Evolutionary conservation across 2,113 vertebrate species (phyloP), one percentile per base, ranked within the genome.

Genomic region (Uropsilus gracilis): DNA sequence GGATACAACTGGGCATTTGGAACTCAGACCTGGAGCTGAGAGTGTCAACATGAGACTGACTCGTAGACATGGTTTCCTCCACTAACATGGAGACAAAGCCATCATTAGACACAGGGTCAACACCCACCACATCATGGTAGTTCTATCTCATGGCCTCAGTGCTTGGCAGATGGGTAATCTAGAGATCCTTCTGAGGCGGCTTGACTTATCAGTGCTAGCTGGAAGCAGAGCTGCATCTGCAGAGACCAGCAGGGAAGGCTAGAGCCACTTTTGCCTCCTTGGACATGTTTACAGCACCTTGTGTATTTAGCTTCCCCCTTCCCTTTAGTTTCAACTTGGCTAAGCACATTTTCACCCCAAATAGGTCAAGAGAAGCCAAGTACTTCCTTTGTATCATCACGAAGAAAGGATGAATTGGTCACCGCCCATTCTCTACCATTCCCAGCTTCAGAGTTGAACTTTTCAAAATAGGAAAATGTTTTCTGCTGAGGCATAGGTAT

Each of bases 241-340:
- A n/a, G n/a, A n/a, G n/a, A n/a, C n/a, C n/a, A n/a, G n/a, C n/a
- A n/a, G n/a, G n/a, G n/a, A n/a, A n/a, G n/a, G n/a, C n/a, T n/a
- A n/a, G n/a, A n/a, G n/a, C 24, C 32, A 64, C 55, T n/a, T 80
- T 30, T 26, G 13, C 34, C 48, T 3, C 8, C 30, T 73, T 55
- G 42, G 24, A 4, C 13, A 24, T 3, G n/a, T 46, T 26, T 57
- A 11, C 3, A 8, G 57, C 37, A 63, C 2, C 8, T 37, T 89
- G 10, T 13, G 1, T 37, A 3, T 1, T 30, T 8, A 28, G 5
- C 10, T 57, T 1, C 13, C 6, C 16, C 14, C 24, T 18, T 6
- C 2, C 8, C 4, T 75, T 68, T n/a, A 32, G 6, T 22, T 64
- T 59, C 64, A 37, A 2, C 6, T 61, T 78, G 37, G 37, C 28